These are phyloP conservation scores for Nasua narica DNA, from an alignment of 2,797 vertebrate genomes.

Conservation along the genomic window DNA sequence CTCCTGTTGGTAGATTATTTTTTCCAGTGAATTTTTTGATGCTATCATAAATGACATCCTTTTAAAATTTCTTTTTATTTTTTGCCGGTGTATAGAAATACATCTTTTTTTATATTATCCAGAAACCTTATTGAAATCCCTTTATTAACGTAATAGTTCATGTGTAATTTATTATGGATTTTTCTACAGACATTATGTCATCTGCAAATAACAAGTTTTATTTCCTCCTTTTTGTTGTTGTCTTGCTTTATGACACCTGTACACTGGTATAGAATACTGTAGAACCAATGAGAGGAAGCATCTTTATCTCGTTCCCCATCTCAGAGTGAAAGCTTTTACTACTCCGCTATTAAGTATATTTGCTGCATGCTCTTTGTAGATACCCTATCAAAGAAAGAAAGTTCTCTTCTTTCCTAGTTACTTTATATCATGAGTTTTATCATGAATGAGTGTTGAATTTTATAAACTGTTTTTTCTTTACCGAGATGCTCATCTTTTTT, in stretches of 20 bases:
- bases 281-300: background rate
- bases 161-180: background rate
- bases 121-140: background rate
- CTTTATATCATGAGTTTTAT: conserved; percentile 1
- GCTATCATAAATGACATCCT: background rate
- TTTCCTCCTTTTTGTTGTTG: background rate
- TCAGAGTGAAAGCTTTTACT: background rate
- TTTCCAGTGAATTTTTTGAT: background rate
- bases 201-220: background rate
- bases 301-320: background rate
- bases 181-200: background rate
- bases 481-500: background rate
- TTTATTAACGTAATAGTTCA: background rate
- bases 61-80: background rate
- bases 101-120: background rate
- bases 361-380: background rate
- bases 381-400: background rate
- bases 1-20: background rate
- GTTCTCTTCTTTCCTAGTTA: background rate
- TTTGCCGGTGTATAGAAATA: background rate
- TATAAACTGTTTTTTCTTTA: background rate
- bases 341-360: background rate
- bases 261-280: background rate
- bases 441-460: conserved; percentile 1
- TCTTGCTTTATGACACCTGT: background rate